These are phyloP conservation scores for Caiman crocodilus DNA, from an alignment of 2,797 vertebrate species.

Conservation along the genomic window DNA sequence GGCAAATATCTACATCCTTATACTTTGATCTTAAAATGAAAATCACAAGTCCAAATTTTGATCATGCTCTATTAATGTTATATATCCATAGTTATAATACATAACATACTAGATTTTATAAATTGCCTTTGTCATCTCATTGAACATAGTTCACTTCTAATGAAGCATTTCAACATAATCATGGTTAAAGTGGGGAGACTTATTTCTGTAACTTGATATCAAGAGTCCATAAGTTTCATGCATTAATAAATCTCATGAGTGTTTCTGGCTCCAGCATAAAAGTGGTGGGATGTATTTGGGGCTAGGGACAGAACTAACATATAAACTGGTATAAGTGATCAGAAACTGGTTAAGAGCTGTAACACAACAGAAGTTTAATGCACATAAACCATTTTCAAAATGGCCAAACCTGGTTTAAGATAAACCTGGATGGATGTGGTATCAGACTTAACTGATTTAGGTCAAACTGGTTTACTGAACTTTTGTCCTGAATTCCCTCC, in stretches of 20 bases:
- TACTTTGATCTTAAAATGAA: background rate
- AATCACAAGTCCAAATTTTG: background rate
- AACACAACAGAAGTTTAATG: too few relatives aligned
- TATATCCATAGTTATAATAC: background rate
- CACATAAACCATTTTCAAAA: too few relatives aligned
- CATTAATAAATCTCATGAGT: background rate
- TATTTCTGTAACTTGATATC: background rate
- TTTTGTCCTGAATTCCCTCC: too few relatives aligned
- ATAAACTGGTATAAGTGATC: too few relatives aligned
- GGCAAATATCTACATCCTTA: background rate
- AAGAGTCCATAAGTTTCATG: background rate
- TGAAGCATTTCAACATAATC: background rate
- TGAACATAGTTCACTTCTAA: background rate
- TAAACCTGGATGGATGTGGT: too few relatives aligned
- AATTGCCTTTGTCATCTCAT: background rate
- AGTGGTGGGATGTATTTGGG: background rate
- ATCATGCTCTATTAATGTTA: background rate
- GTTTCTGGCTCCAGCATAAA: constrained; percentile 1
- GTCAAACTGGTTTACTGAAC: too few relatives aligned
- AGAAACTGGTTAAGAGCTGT: too few relatives aligned
- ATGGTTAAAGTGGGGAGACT: background rate
- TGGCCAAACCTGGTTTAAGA: too few relatives aligned
- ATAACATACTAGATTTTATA: background rate
- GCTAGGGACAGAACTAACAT: too few relatives aligned
- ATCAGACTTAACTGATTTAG: too few relatives aligned